These are phyloP conservation scores for Dione juno DNA, from an alignment of 2,888 invertebrate genomes.

Conservation along the genomic window DNA sequence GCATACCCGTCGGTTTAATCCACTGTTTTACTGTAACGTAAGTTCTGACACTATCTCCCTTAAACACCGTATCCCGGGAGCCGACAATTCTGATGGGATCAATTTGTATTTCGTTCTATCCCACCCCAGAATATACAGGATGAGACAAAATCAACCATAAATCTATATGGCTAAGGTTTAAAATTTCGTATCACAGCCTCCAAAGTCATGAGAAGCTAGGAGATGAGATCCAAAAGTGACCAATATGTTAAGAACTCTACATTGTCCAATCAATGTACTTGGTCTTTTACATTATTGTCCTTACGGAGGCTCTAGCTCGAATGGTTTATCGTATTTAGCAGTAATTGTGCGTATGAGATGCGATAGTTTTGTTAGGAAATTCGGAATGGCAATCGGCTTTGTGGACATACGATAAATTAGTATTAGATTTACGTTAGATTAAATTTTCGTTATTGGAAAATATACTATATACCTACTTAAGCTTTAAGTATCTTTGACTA, in stretches of 20 bases:
- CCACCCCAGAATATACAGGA: conserved; percentile 47
- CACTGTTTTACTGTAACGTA: conserved; percentile 41
- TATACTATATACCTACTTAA: background rate
- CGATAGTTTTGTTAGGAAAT: conserved; percentile 59
- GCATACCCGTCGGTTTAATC: conserved; percentile 36
- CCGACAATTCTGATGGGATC: conserved; percentile 54
- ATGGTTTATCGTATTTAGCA: conserved; percentile 55
- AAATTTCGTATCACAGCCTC: conserved; percentile 55
- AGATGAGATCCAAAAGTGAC: conserved; percentile 60
- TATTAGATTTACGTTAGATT: conserved; percentile 29
- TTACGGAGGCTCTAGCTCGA: conserved; percentile 42
- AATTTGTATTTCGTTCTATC: conserved; percentile 74
- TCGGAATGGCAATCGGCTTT: conserved; percentile 41
- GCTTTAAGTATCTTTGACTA: too few relatives aligned
- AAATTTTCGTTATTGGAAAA: background rate
- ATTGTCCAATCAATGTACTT: conserved; percentile 40
- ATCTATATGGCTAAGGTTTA: conserved; percentile 53
- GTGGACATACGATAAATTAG: conserved; percentile 43
- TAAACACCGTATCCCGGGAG: conserved; percentile 51
- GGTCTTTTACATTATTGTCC: conserved; percentile 43
- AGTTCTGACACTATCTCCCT: conserved; percentile 61
- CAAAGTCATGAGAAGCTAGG: conserved; percentile 66
- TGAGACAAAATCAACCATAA: conserved; percentile 62
- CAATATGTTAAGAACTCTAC: conserved; percentile 56
- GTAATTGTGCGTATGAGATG: conserved; percentile 69